phyloP scores from a whole-genome alignment of 1,140 invertebrate species.

The Bombus turneri region DNA sequence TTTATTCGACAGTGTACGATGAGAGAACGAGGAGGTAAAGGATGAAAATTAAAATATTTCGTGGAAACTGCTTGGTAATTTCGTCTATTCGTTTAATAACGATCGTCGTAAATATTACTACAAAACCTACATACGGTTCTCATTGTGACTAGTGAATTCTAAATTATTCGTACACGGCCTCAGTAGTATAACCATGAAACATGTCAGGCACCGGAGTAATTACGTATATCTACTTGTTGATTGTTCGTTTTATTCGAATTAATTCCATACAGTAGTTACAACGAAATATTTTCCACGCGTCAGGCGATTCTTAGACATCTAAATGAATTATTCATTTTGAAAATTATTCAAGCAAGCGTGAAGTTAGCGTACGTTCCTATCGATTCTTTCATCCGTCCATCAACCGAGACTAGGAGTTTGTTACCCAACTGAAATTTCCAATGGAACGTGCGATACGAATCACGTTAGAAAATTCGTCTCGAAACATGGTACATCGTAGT shows the following conservation, averaged over 20 bases:
- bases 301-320: background rate
- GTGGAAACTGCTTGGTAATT: background rate
- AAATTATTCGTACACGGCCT: background rate
- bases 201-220: background rate
- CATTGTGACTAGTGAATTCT: background rate
- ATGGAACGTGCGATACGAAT: too few relatives aligned
- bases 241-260: background rate
- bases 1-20: background rate
- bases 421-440: too few relatives aligned
- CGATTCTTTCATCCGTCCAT: background rate
- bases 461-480: too few relatives aligned
- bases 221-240: background rate
- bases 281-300: background rate
- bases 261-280: background rate
- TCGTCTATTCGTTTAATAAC: background rate
- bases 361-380: background rate
- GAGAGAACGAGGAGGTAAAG: background rate
- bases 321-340: conserved; percentile 1
- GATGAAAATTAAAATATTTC: background rate
- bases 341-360: background rate
- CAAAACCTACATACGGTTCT: background rate
- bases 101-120: background rate
- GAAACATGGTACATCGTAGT: too few relatives aligned
- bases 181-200: background rate
- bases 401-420: too few relatives aligned